phyloP scores from a whole-genome alignment of 2,797 vertebrate species.

The Champsocephalus gunnari region DNA sequence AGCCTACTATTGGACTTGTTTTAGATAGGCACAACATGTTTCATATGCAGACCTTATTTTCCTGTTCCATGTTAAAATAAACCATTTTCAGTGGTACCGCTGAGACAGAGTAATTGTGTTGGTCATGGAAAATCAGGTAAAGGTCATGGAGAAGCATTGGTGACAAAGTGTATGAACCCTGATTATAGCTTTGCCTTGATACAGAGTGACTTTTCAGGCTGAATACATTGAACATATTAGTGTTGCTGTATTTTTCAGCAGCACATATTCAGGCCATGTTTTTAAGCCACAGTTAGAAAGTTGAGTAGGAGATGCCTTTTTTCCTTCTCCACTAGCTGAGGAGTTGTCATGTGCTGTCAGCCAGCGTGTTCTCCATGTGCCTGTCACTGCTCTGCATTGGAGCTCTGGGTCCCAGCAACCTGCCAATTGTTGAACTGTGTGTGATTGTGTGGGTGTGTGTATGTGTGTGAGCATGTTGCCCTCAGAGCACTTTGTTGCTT shows the following conservation, averaged over 20 bases:
- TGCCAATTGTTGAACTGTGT: conserved; percentile 77
- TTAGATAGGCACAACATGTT: too few species aligned
- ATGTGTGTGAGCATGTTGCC: conserved; percentile 66
- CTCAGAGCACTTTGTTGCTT: conserved; percentile 82
- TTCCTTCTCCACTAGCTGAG: conserved; percentile 65
- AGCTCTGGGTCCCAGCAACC: conserved; percentile 76
- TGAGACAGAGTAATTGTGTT: too few species aligned
- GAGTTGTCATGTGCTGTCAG: conserved; percentile 81
- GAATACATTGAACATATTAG: conserved; percentile 33
- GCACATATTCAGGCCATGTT: conserved; percentile 49
- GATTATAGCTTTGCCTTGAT: conserved; percentile 10
- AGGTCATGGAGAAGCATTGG: too few species aligned
- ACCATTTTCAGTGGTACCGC: too few species aligned
- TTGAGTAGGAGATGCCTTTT: conserved; percentile 55
- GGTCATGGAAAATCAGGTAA: too few species aligned
- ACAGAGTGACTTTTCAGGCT: conserved; percentile 31
- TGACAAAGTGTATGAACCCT: too few species aligned
- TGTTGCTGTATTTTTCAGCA: conserved; percentile 40
- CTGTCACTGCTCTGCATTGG: conserved; percentile 77
- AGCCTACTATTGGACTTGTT: too few species aligned
- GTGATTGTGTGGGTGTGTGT: conserved; percentile 70
- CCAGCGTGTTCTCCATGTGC: conserved; percentile 78
- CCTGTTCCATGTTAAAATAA: too few species aligned
- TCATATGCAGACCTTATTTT: too few species aligned
- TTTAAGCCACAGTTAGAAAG: conserved; percentile 56